These are phyloP conservation scores for Brachionichthys hirsutus DNA, from an alignment of 2,113 vertebrate genomes.

Conservation along the genomic window DNA sequence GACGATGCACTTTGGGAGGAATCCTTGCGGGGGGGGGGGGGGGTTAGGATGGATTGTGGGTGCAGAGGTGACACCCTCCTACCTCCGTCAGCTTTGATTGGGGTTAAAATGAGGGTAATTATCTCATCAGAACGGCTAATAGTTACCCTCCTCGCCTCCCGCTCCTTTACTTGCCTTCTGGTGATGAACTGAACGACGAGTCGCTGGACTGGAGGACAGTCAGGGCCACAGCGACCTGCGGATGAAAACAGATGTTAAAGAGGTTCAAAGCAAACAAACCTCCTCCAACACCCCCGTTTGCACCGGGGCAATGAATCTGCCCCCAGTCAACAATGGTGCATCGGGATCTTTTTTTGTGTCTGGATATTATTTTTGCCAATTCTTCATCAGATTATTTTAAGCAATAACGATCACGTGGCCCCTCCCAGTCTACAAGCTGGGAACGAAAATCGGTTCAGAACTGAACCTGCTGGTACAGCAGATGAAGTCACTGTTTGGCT, in stretches of 20 bases:
- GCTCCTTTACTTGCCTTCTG: neutral
- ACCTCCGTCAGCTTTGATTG: neutral
- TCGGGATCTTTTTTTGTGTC: too few species aligned
- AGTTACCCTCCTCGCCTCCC: slow-evolving; percentile 22
- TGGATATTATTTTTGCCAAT: too few species aligned
- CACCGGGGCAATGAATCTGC: too few species aligned
- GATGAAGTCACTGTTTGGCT: slow-evolving; percentile 69
- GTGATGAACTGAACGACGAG: neutral
- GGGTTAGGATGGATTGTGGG: neutral
- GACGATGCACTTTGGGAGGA: slow-evolving; percentile 21
- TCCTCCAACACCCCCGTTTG: too few species aligned
- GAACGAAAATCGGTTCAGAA: too few species aligned
- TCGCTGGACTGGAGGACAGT: neutral
- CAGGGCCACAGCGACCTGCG: neutral
- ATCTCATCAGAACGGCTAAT: slow-evolving; percentile 32
- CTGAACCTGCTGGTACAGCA: too few species aligned
- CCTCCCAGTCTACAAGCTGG: too few species aligned
- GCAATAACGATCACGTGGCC: too few species aligned
- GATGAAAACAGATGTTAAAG: neutral
- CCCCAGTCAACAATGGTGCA: too few species aligned
- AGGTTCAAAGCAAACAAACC: too few species aligned
- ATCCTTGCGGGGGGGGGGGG: neutral
- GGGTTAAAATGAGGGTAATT: slow-evolving; percentile 24
- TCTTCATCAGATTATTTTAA: too few species aligned
- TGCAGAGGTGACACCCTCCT: slow-evolving; percentile 20